phyloP scores from a whole-genome alignment of 2,113 vertebrate species.

The Physeter macrocephalus region DNA sequence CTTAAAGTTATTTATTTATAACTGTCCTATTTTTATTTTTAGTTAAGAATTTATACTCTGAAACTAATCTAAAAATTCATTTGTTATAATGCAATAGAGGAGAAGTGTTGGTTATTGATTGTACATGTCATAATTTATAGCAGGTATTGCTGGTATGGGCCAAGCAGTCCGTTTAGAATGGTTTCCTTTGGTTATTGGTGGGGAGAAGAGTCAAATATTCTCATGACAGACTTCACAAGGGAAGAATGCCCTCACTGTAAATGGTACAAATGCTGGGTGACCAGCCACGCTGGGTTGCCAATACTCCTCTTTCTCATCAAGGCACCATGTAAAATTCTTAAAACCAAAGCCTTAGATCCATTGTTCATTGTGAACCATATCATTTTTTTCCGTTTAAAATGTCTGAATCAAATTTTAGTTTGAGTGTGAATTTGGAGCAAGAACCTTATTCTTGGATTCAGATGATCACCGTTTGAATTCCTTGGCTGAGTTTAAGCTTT shows the following conservation, averaged over 20 bases:
- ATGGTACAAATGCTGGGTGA: neutral
- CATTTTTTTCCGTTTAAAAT: slow-evolving; percentile 9
- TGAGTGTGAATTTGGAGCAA: neutral
- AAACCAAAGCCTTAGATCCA: neutral
- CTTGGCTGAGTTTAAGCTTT: slow-evolving; percentile 1
- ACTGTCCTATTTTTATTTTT: neutral
- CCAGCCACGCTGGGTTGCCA: neutral
- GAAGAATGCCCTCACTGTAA: neutral
- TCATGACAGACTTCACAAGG: neutral
- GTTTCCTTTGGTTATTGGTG: neutral
- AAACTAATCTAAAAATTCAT: neutral
- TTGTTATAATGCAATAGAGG: neutral
- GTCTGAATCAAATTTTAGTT: slow-evolving; percentile 22
- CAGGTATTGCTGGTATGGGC: neutral
- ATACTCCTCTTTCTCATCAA: neutral
- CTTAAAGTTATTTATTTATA: neutral
- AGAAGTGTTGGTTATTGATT: neutral
- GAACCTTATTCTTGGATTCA: slow-evolving; percentile 32
- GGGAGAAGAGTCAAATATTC: neutral
- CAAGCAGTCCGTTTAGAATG: neutral
- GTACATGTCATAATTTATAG: slow-evolving; percentile 1
- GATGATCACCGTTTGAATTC: slow-evolving; percentile 14
- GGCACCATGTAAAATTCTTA: neutral
- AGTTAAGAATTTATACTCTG: neutral
- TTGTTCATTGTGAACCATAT: neutral